Conservation (phyloP, 2,888 invertebrate species). For the Agonopterix arenella region DNA sequence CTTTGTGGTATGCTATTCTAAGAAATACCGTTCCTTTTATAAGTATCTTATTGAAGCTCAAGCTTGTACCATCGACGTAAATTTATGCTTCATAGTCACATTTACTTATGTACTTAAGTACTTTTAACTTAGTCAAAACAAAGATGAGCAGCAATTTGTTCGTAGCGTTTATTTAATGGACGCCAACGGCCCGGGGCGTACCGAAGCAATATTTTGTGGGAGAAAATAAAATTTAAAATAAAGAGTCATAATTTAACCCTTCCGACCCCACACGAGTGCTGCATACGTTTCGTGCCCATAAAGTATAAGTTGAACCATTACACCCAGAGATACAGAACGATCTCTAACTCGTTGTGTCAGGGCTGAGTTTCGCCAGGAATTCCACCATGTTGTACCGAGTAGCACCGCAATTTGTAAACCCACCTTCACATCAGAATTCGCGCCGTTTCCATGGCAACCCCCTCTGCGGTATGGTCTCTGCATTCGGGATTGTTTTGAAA, state of each 20-base stretch:
- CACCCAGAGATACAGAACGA: conserved; percentile 21
- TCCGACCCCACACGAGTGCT: conserved; percentile 40
- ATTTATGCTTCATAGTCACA: background rate
- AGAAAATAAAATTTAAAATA: conserved; percentile 60
- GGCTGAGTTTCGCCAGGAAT: conserved; percentile 11
- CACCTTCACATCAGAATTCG: conserved; percentile 57
- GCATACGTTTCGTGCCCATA: conserved; percentile 38
- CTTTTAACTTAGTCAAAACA: conserved; percentile 35
- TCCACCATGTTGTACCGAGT: conserved; percentile 33
- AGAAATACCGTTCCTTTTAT: conserved; percentile 7
- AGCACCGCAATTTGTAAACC: conserved; percentile 41
- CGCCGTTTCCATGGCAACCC: conserved; percentile 65
- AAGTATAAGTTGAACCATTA: conserved; percentile 32
- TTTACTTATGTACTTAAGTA: conserved; percentile 8
- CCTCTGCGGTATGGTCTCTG: conserved; percentile 48
- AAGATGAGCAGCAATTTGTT: conserved; percentile 35
- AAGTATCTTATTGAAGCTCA: conserved; percentile 3
- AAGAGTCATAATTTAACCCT: conserved; percentile 56
- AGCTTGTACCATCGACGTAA: background rate
- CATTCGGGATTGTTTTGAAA: conserved; percentile 58
- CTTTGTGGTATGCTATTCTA: conserved; percentile 13
- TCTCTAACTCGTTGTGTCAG: conserved; percentile 6
- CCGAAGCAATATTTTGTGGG: conserved; percentile 25
- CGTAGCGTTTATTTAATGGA: conserved; percentile 32
- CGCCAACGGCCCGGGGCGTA: conserved; percentile 33